These are phyloP conservation scores for Hedya salicella DNA, from an alignment of 2,888 invertebrate genomes.

Conservation along the genomic window DNA sequence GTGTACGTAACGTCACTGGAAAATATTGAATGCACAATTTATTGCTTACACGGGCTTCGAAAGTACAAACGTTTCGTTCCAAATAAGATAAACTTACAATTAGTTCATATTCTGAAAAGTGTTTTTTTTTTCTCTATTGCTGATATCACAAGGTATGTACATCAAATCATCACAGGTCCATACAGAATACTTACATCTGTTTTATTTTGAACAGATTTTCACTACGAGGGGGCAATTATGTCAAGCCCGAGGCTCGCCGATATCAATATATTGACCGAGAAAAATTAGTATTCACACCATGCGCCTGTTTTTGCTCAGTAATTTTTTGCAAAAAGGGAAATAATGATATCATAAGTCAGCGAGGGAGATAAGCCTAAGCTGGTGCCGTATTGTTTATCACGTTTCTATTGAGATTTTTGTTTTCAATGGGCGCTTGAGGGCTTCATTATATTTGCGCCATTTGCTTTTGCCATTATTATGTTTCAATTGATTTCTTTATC, in stretches of 20 bases:
- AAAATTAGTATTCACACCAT: conserved; percentile 78
- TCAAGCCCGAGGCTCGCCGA: conserved; percentile 59
- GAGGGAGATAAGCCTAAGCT: conserved; percentile 75
- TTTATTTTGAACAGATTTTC: conserved; percentile 71
- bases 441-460: conserved; percentile 56
- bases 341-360: conserved; percentile 81
- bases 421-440: conserved; percentile 59
- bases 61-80: no score
- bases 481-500: conserved; percentile 29
- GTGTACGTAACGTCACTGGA: no score
- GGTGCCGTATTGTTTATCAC: conserved; percentile 74
- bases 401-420: conserved; percentile 68
- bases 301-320: conserved; percentile 75
- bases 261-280: conserved; percentile 77
- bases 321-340: conserved; percentile 78
- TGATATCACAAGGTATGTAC: no score
- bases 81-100: no score
- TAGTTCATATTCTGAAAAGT: no score
- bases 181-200: conserved; percentile 58
- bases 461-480: conserved; percentile 34
- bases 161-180: no score
- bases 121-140: no score
- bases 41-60: no score
- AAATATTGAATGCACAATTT: no score
- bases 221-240: conserved; percentile 53